Percentiles rank a stretch among this genome's conserved stretches.
These are phyloP conservation scores for Phalacrocorax aristotelis DNA, from an alignment of 2,113 vertebrate genomes.

Conservation along the genomic window DNA sequence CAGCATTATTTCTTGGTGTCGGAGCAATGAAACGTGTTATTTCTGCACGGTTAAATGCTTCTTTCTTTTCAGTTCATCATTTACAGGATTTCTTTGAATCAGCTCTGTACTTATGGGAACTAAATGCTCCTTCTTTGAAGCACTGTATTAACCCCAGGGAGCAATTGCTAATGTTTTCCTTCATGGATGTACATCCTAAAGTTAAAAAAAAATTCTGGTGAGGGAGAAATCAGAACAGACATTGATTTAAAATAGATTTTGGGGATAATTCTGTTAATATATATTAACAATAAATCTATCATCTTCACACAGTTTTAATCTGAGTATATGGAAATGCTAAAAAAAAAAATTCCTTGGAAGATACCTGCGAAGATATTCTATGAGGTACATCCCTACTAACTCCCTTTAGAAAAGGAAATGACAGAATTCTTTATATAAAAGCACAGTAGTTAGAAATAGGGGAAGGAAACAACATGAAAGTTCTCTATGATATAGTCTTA, in stretches of 20 bases:
- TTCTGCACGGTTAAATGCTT: not conserved
- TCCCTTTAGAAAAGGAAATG: not conserved
- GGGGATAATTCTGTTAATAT: not conserved
- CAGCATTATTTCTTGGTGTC: not conserved
- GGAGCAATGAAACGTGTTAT: not conserved
- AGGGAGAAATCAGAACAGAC: not conserved
- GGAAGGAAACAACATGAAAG: not conserved
- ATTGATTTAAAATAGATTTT: not conserved
- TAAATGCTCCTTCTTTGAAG: not conserved
- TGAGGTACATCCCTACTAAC: not conserved
- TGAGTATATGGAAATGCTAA: not conserved
- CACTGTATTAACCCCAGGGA: not conserved
- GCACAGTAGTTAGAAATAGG: not conserved
- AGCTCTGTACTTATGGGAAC: not conserved
- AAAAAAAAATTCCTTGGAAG: not conserved
- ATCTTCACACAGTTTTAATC: not conserved
- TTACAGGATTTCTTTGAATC: slow-evolving; percentile 32
- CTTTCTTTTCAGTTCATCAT: slow-evolving; percentile 34
- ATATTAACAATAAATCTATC: not conserved
- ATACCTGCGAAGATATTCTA: not conserved
- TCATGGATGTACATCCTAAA: not conserved
- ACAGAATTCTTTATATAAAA: not conserved
- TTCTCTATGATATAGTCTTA: not conserved
- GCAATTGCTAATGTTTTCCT: slow-evolving; percentile 7
- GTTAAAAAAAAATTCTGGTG: not conserved